Evolutionary conservation across 2,797 vertebrate species (phyloP).

Genomic region (Gephyroberyx darwinii): DNA sequence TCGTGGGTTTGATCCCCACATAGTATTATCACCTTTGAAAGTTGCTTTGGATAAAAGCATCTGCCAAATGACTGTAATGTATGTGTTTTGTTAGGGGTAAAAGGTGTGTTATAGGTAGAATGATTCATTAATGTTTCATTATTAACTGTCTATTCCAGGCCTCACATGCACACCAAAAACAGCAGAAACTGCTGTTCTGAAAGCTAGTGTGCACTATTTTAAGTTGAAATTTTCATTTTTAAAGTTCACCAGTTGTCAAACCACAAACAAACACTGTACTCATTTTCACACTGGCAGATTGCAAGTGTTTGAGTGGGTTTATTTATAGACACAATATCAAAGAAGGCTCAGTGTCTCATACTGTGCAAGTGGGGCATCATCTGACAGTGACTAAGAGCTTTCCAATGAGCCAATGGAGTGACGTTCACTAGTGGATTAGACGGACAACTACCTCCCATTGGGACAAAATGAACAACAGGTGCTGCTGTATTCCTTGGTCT

Average conservation of each 20-base stretch:
- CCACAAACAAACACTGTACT: neutral
- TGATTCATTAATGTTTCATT: no score
- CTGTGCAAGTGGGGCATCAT: neutral
- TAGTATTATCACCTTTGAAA: no score
- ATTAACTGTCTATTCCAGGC: no score
- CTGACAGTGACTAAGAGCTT: conserved; percentile 6
- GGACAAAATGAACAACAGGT: neutral
- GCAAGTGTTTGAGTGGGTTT: neutral
- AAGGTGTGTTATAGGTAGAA: no score
- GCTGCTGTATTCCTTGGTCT: neutral
- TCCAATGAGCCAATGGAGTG: conserved; percentile 21
- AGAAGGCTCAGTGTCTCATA: neutral
- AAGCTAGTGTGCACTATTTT: no score
- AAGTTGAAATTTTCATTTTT: neutral
- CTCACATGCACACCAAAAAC: no score
- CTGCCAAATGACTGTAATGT: no score
- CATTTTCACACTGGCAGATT: neutral
- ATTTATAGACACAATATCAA: conserved; percentile 11
- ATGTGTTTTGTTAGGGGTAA: no score
- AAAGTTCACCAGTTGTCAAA: neutral
- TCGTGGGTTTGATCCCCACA: no score
- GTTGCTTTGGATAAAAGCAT: no score
- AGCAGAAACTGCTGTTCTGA: no score
- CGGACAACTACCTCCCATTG: conserved; percentile 11
- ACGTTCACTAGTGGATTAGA: conserved; percentile 6